Evolutionary conservation across 2,888 invertebrate species (phyloP), one percentile per base, ranked within the genome.

Genomic region (Callinectes sapidus): DNA sequence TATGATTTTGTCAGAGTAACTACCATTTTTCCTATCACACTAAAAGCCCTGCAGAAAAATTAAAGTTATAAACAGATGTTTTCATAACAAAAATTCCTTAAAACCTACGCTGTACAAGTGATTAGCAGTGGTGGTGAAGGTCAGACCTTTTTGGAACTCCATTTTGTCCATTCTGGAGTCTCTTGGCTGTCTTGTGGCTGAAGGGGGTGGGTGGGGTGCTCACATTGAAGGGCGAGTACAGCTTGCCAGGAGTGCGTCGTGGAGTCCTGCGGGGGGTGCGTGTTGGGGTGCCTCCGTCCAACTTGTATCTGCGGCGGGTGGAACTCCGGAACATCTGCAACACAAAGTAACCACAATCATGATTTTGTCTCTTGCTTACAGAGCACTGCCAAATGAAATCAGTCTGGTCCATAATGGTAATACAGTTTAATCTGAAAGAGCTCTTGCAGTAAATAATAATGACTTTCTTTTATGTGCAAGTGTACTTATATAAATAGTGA

Each of bases 201-300:
- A 91, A 66, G 35, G 92, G 92, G 28, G 92, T 93, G 32, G 48
- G 88, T 13, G 92, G 92, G 16, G 92, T 93, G 77, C 85, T 93
- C 48, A 93, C 18, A 32, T 93, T 87, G 89, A 93, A 93, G 32
- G 92, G 92, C 5, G 92, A 89, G 61, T 93, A 93, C 61, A 93
- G 89, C 88, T 91, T 93, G 66, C 92, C 92, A n/a, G 92, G 92
- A 39, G 92, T 93, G 28, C 54, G 92, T 28, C 71, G 55, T 13
- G 92, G 87, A 28, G 87, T 90, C 28, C 89, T 81, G 28, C 85
- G n/a, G 5, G 92, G 88, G 32, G 92, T 93, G 39, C 85, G 92
- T 23, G 89, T 91, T 18, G 92, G 92, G 35, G 92, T 93, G 87
- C 71, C 77, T 14, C 89, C 92, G 32, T 91, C 92, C 16, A 93